Conservation (phyloP, 2,797 vertebrate species). For the Peromyscus attwateri region DNA sequence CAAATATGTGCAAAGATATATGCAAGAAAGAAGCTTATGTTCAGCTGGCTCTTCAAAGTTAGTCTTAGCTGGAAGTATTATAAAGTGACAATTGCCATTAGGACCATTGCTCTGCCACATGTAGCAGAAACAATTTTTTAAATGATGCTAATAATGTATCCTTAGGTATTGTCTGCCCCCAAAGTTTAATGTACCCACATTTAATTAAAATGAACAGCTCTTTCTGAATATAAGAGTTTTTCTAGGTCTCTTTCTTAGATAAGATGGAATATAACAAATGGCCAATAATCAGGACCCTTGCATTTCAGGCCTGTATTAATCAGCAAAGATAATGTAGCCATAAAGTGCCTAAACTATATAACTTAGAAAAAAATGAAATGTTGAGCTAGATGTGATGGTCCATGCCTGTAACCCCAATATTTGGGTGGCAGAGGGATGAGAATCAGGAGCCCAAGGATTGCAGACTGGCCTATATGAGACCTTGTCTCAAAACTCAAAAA, state of each 20-base stretch:
- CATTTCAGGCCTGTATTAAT: not conserved
- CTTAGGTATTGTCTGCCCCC: not conserved
- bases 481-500: not conserved
- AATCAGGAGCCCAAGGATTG: not conserved
- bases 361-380: not conserved
- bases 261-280: not conserved
- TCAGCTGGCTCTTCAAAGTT: not conserved
- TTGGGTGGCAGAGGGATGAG: not conserved
- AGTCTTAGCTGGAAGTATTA: not conserved
- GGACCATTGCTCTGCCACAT: too few species aligned
- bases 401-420: not conserved
- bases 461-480: not conserved
- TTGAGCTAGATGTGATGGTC: not conserved
- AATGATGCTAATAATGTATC: not conserved
- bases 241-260: not conserved
- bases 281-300: too few species aligned
- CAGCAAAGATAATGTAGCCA: not conserved
- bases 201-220: not conserved
- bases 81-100: not conserved
- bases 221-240: not conserved
- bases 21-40: not conserved
- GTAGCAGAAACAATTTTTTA: not conserved
- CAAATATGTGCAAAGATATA: not conserved
- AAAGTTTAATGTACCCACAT: not conserved
- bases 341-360: not conserved